Percentiles rank a stretch among this genome's conserved stretches.
These are phyloP conservation scores for Sussaba pulchella DNA, from an alignment of 2,888 invertebrate species.

Conservation along the genomic window DNA sequence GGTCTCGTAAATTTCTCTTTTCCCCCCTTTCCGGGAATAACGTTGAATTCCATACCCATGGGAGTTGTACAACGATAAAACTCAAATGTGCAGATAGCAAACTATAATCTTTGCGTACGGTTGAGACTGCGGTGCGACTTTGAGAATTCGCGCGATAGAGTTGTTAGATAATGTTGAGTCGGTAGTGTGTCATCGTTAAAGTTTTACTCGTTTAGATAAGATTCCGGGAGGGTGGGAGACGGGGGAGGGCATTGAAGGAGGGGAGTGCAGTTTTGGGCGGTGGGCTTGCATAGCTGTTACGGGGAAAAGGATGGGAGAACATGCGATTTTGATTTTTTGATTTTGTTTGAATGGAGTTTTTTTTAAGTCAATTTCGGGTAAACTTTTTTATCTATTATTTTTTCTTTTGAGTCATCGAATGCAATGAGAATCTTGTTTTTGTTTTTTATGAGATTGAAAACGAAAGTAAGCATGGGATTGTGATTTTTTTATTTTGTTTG, in stretches of 20 bases:
- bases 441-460: too few species aligned
- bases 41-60: conserved; percentile 11
- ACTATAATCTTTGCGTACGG: conserved; percentile 20
- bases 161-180: conserved; percentile 16
- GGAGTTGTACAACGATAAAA: conserved; percentile 23
- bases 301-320: too few species aligned
- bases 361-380: too few species aligned
- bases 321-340: too few species aligned
- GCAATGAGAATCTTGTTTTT: conserved; percentile 1
- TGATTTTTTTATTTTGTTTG: conserved; percentile 22
- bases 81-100: conserved; percentile 30
- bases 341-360: not conserved
- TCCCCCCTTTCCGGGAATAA: not conserved
- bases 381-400: too few species aligned
- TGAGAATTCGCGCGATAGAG: conserved; percentile 41
- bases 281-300: conserved; percentile 20
- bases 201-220: conserved; percentile 68
- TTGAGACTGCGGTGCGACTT: conserved; percentile 1
- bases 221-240: conserved; percentile 8
- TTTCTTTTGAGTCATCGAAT: too few species aligned
- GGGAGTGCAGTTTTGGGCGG: conserved; percentile 21
- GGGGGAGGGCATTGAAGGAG: conserved; percentile 7
- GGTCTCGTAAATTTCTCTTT: not conserved
- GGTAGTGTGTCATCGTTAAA: conserved; percentile 65
- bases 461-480: too few species aligned